Conservation (phyloP, 1,140 invertebrate species). For the Bombus huntii region DNA sequence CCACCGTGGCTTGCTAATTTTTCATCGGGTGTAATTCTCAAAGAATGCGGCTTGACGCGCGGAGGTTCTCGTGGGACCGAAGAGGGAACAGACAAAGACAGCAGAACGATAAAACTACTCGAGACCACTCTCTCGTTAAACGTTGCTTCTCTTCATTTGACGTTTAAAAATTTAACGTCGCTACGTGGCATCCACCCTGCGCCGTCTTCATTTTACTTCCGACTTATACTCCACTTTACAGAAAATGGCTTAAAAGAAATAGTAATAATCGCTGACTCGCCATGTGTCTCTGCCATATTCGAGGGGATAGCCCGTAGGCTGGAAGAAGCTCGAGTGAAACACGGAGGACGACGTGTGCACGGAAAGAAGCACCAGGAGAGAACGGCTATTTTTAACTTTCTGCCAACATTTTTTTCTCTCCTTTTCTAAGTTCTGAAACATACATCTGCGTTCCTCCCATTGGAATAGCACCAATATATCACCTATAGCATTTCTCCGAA, state of each 20-base stretch:
- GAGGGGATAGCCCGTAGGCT: conserved; percentile 8
- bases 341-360: not conserved
- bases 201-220: not conserved
- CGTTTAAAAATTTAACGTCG: not conserved
- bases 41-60: conserved; percentile 14
- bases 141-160: conserved; percentile 10
- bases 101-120: conserved; percentile 13
- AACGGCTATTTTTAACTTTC: conserved; percentile 55
- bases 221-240: not conserved
- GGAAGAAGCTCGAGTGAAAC: conserved; percentile 3
- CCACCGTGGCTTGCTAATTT: conserved; percentile 12
- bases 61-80: not conserved
- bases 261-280: not conserved
- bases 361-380: not conserved
- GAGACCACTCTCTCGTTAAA: conserved; percentile 19
- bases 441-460: not conserved
- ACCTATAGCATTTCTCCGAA: not conserved
- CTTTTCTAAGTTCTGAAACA: conserved; percentile 36
- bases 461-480: not conserved
- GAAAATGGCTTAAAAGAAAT: not conserved
- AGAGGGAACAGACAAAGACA: not conserved
- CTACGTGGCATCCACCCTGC: not conserved
- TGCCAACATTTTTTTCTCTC: conserved; percentile 45
- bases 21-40: conserved; percentile 42
- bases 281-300: conserved; percentile 23